Base-by-base conservation (phyloP, 2,797 vertebrate genomes). In the Pseudopleuronectes americanus region DNA sequence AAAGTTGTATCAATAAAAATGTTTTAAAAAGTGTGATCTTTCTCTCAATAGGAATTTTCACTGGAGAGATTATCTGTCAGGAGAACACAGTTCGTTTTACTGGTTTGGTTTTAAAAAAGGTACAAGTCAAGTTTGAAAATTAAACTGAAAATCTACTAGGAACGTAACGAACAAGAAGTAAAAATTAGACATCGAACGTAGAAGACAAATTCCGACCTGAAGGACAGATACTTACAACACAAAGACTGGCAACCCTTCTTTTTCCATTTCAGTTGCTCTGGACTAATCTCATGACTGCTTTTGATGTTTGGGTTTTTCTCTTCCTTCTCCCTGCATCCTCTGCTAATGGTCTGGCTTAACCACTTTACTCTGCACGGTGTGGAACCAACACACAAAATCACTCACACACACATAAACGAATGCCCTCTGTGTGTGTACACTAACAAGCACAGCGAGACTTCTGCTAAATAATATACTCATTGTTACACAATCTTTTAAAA, bases 1-100 rank as follows among this genome's bases (percentile, higher is more conserved):
- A 94, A 97, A 93, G 92, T 95, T 93, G 90, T 93, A 94, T 94
- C 93, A 95, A 95, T 94, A 92, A 93, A 94, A 93, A 93, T 90
- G 90, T 94, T 93, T 93, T 84, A 91, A 93, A 93, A 93, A 94
- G 89, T 89, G 84, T 87, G 67, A 78, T 75, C 26, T 85, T 83
- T 90, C 80, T 90, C 85, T 88, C 73, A 71, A 53, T 71, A 64
- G 80, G 70, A 80, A 70, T 89, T 70, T 74, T 81, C 72, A 64
- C 73, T 81, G 43, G 54, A 26, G 73, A 66, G 63, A 64, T 57
- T 57, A 49, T 68, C 68, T 65, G 36, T 56, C 14, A 57, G 62
- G 26, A 48, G 36, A 63, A 62, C 5, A 8, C 8, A 2, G 31
- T 60, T 73, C 33, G 38, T 71, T 79, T 64, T 55, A 66, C 16